A percentile compares a stretch with the other conserved stretches of the same genome.
phyloP scores from a whole-genome alignment of 2,888 invertebrate genomes.

The Nomada lathburiana region DNA sequence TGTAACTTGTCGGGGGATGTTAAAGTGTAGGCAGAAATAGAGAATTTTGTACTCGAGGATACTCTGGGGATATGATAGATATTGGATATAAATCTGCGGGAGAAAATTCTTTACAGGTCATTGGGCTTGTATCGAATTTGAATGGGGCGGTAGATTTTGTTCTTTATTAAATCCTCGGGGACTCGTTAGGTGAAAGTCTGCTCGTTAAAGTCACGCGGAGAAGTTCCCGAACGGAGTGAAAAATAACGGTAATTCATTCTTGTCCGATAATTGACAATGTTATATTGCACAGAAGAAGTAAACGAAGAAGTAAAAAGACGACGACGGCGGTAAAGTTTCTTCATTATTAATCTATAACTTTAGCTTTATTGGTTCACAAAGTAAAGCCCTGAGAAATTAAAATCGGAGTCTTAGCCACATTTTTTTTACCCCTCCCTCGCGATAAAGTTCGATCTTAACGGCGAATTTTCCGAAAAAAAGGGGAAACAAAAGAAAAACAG shows the following conservation, averaged over 20 bases:
- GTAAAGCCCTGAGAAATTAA: slow-evolving; percentile 55
- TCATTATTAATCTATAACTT: slow-evolving; percentile 62
- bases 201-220: slow-evolving; percentile 52
- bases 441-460: slow-evolving; percentile 46
- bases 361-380: slow-evolving; percentile 59
- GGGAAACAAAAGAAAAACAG: slow-evolving; percentile 4
- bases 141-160: slow-evolving; percentile 9
- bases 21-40: no score
- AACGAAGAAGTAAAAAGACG: slow-evolving; percentile 10
- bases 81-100: no score
- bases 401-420: slow-evolving; percentile 46
- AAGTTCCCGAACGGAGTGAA: slow-evolving; percentile 44
- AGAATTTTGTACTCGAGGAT: no score
- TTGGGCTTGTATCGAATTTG: slow-evolving; percentile 11
- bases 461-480: slow-evolving; percentile 40
- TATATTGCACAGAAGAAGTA: slow-evolving; percentile 36
- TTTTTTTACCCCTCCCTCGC: slow-evolving; percentile 23
- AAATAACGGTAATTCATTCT: slow-evolving; percentile 59
- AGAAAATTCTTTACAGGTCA: neutral
- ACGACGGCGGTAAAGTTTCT: slow-evolving; percentile 41
- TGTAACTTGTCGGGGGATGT: no score
- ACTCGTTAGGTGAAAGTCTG: slow-evolving; percentile 36
- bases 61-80: no score
- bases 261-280: slow-evolving; percentile 58
- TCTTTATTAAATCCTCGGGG: slow-evolving; percentile 25